phyloP scores from a whole-genome alignment of 1,140 invertebrate genomes.

The Drosophila nasuta region DNA sequence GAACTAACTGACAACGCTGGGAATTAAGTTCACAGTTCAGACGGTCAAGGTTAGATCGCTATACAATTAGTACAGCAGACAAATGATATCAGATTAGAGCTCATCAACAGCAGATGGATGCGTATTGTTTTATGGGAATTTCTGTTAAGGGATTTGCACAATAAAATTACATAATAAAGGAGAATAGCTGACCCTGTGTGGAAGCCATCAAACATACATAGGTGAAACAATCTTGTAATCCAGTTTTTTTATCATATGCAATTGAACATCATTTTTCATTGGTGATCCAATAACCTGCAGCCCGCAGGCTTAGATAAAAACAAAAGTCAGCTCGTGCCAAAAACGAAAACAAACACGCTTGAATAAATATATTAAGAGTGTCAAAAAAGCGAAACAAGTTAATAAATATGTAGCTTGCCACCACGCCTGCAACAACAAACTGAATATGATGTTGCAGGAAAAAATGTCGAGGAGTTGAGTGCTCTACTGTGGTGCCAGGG shows the following conservation, averaged over 20 bases:
- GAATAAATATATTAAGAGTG: conserved; percentile 62
- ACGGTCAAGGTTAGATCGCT: conserved; percentile 40
- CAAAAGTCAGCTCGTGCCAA: conserved; percentile 54
- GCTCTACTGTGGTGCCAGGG: no score
- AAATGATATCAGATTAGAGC: conserved; percentile 22
- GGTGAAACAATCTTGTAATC: neutral
- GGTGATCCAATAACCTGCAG: conserved; percentile 74
- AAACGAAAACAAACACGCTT: conserved; percentile 33
- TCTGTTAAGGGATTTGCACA: neutral
- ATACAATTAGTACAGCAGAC: conserved; percentile 4
- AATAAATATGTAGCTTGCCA: conserved; percentile 14
- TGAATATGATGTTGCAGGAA: conserved; percentile 15
- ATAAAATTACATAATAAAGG: neutral
- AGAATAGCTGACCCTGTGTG: neutral
- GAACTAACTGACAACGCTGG: conserved; percentile 1
- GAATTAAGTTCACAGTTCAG: conserved; percentile 36
- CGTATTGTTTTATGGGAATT: neutral
- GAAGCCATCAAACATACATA: neutral
- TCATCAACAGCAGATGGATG: conserved; percentile 3
- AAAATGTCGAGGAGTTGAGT: neutral
- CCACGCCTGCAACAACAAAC: conserved; percentile 42
- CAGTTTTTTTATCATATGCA: conserved; percentile 37
- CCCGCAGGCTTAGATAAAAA: conserved; percentile 46
- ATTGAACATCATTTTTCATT: conserved; percentile 34
- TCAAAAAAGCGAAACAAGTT: conserved; percentile 46